phyloP scores from a whole-genome alignment of 2,113 vertebrate species.

The Menidia beryllina region DNA sequence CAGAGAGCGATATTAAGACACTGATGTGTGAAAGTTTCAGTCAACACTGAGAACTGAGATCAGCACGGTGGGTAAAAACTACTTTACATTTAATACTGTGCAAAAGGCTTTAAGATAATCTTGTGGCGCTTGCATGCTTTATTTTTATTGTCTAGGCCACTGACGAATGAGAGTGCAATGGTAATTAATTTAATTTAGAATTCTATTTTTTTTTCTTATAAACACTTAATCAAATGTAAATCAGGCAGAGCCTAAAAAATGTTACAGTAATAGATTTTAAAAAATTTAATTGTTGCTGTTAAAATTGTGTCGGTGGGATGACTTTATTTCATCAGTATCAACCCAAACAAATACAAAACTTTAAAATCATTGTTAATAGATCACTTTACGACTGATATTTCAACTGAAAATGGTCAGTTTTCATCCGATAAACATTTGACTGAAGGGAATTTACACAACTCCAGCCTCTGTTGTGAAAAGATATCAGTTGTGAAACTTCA shows the following conservation, averaged over 20 bases:
- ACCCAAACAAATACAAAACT: too few species aligned
- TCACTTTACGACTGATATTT: neutral
- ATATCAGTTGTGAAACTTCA: conserved; percentile 10
- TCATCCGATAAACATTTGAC: neutral
- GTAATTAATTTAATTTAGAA: too few species aligned
- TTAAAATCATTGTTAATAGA: neutral
- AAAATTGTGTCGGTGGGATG: neutral
- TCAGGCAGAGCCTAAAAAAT: too few species aligned
- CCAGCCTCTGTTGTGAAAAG: conserved; percentile 5
- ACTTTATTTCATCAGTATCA: neutral
- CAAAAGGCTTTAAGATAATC: neutral
- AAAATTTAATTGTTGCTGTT: neutral
- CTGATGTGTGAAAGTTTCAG: neutral
- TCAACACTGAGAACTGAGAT: neutral
- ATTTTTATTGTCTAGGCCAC: too few species aligned
- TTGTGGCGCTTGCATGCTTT: too few species aligned
- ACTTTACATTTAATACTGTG: neutral
- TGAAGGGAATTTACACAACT: neutral
- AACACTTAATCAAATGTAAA: too few species aligned
- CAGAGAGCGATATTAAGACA: conserved; percentile 8
- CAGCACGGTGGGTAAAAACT: conserved; percentile 42
- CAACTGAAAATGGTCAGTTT: neutral
- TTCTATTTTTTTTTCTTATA: too few species aligned
- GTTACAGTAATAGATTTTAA: neutral
- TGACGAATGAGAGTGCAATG: too few species aligned